A percentile compares a stretch with the other conserved stretches of the same genome.
phyloP scores from a whole-genome alignment of 2,888 invertebrate genomes.

The Lasioglossum leucozonium region DNA sequence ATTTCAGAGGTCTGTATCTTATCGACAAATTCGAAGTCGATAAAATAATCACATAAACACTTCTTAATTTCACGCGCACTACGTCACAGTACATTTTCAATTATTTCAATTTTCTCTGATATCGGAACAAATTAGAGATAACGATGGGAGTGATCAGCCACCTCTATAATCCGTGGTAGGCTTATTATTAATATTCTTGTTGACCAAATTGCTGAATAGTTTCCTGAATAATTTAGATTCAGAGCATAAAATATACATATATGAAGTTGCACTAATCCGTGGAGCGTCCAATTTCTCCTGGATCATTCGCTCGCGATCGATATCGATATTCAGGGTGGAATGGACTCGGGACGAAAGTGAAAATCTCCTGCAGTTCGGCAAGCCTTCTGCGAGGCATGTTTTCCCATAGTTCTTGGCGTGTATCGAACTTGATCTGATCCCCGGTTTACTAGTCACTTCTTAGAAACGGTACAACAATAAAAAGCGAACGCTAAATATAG shows the following conservation, averaged over 20 bases:
- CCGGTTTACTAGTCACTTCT: not conserved
- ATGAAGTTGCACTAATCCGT: not conserved
- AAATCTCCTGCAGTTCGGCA: not conserved
- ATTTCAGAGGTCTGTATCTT: not conserved
- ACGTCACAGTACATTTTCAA: too few relatives aligned
- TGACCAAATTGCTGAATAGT: not conserved
- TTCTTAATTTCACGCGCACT: not conserved
- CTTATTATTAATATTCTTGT: not conserved
- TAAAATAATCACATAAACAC: not conserved
- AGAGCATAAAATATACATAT: not conserved
- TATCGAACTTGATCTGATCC: constrained; percentile 8
- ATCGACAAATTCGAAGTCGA: not conserved
- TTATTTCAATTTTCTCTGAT: not conserved
- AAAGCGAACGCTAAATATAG: constrained; percentile 77
- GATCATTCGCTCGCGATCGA: not conserved
- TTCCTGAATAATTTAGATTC: not conserved
- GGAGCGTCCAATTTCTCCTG: not conserved
- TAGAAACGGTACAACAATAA: constrained; percentile 61
- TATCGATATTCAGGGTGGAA: not conserved
- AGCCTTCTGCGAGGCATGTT: not conserved
- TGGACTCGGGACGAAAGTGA: not conserved
- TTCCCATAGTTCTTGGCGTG: not conserved
- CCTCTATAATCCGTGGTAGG: too few relatives aligned
- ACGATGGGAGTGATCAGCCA: too few relatives aligned
- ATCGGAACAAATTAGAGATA: not conserved